These are phyloP conservation scores for Byasa hedistus DNA, from an alignment of 2,888 invertebrate species.

Conservation along the genomic window DNA sequence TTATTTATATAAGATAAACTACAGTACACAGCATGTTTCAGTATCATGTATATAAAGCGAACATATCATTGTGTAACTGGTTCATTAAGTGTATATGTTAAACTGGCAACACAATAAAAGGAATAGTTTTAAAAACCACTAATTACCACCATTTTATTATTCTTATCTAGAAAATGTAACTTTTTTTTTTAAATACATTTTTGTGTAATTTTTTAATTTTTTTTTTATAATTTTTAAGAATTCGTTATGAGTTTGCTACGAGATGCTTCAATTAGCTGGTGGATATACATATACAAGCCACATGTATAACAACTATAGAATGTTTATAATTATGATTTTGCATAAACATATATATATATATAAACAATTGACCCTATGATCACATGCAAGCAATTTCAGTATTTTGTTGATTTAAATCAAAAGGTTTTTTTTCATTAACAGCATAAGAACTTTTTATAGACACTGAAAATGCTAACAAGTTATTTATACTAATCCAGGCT, in stretches of 20 bases:
- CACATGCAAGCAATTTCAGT: constrained; percentile 4
- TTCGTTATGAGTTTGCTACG: constrained; percentile 1
- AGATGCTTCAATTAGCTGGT: constrained; percentile 5
- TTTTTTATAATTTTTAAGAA: constrained; percentile 17
- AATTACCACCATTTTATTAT: constrained; percentile 4
- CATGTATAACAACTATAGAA: neutral
- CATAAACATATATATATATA: constrained; percentile 5
- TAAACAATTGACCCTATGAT: constrained; percentile 20
- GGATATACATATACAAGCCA: constrained; percentile 11
- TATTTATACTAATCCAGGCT: constrained; percentile 17
- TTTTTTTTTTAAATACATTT: constrained; percentile 16
- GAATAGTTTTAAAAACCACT: neutral
- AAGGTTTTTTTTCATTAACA: neutral
- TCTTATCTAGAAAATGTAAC: constrained; percentile 18
- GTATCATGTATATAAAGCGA: too few species aligned
- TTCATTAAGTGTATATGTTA: neutral
- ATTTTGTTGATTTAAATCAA: neutral
- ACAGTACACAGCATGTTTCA: too few species aligned
- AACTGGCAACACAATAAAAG: neutral
- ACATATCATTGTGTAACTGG: too few species aligned
- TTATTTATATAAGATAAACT: neutral
- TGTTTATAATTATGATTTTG: constrained; percentile 14
- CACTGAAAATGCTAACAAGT: constrained; percentile 4
- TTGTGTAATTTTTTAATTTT: constrained; percentile 17
- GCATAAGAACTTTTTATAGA: neutral